Conservation (phyloP, 2,888 invertebrate species). For the Orthonychiurus folsomi region DNA sequence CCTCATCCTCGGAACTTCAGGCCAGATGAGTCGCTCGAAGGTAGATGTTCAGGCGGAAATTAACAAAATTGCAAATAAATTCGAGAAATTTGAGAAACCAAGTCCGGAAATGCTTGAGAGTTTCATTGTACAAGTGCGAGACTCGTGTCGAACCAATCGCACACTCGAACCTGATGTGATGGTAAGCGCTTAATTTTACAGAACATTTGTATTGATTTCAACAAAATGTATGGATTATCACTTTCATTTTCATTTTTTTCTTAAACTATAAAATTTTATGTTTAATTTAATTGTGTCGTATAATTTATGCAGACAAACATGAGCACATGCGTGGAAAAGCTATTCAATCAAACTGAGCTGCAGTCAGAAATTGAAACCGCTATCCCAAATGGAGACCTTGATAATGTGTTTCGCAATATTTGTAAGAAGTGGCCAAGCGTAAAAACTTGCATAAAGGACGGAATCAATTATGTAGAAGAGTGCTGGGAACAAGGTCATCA, state of each 20-base stretch:
- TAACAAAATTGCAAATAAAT: slow-evolving; percentile 5
- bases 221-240: no score
- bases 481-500: slow-evolving; percentile 37
- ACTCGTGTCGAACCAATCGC: slow-evolving; percentile 6
- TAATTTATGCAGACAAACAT: slow-evolving; percentile 15
- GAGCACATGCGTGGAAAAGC: slow-evolving; percentile 24
- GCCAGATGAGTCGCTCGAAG: slow-evolving; percentile 1
- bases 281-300: slow-evolving; percentile 4
- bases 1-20: background rate
- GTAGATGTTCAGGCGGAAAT: slow-evolving; percentile 11
- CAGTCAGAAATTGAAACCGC: slow-evolving; percentile 32
- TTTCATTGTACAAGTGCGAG: slow-evolving; percentile 4
- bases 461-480: slow-evolving; percentile 30
- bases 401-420: slow-evolving; percentile 34
- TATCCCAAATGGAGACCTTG: slow-evolving; percentile 36
- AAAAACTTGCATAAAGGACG: slow-evolving; percentile 26
- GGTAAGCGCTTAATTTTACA: slow-evolving; percentile 1
- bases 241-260: no score
- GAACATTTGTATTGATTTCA: no score
- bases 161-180: slow-evolving; percentile 8
- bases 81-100: slow-evolving; percentile 9
- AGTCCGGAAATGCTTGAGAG: slow-evolving; percentile 3
- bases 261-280: no score
- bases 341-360: slow-evolving; percentile 32
- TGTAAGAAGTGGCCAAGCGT: slow-evolving; percentile 37